Conservation (phyloP, 2,888 invertebrate species). For the Heliconius sara region DNA sequence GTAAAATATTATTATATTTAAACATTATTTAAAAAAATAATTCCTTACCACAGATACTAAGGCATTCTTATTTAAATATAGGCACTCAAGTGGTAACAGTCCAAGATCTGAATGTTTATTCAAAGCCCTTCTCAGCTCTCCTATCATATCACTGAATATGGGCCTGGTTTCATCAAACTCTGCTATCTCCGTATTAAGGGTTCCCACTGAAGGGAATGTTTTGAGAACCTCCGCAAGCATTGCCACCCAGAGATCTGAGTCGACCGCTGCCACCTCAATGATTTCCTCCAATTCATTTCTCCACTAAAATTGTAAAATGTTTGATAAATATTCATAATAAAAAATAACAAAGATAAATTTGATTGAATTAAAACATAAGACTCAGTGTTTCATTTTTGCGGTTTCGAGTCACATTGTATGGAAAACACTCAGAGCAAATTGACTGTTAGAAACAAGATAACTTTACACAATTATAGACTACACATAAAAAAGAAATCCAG, state of each 20-base stretch:
- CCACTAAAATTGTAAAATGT: constrained; percentile 88
- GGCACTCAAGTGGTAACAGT: constrained; percentile 97
- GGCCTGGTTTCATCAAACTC: constrained; percentile 95
- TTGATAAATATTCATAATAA: neutral
- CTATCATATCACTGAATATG: constrained; percentile 95
- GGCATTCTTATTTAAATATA: constrained; percentile 97
- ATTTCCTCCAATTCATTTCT: constrained; percentile 96
- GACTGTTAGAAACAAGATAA: too few relatives aligned
- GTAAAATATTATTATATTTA: too few relatives aligned
- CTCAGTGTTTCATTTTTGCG: too few relatives aligned
- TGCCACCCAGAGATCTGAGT: constrained; percentile 98
- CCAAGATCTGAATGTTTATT: constrained; percentile 93
- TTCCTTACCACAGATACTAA: constrained; percentile 90
- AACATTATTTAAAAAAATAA: neutral
- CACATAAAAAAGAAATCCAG: too few relatives aligned
- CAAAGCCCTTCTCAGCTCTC: constrained; percentile 91
- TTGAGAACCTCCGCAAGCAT: constrained; percentile 98
- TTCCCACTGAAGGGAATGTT: constrained; percentile 94
- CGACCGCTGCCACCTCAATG: constrained; percentile 94
- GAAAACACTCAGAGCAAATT: too few relatives aligned
- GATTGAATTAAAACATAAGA: too few relatives aligned
- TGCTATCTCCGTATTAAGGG: constrained; percentile 93
- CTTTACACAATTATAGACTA: too few relatives aligned
- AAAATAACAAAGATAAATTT: too few relatives aligned
- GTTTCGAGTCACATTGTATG: too few relatives aligned